These are phyloP conservation scores for Malacosoma neustria DNA, from an alignment of 2,888 invertebrate genomes.

Conservation along the genomic window DNA sequence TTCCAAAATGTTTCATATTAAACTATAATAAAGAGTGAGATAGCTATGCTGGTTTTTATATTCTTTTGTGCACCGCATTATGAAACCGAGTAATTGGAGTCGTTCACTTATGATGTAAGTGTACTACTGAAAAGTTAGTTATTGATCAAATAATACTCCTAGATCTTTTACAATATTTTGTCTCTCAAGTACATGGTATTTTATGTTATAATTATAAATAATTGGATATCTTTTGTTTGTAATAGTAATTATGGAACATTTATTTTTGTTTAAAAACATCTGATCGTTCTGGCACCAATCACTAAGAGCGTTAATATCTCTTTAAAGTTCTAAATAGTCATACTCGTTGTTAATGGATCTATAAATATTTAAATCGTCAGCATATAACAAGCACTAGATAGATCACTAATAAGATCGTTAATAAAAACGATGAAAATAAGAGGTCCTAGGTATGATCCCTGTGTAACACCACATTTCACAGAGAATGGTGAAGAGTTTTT, in stretches of 20 bases:
- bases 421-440: constrained; percentile 9
- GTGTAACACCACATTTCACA: constrained; percentile 8
- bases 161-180: constrained; percentile 1
- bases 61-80: not conserved
- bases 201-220: not conserved
- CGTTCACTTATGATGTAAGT: not conserved
- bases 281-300: constrained; percentile 2
- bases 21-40: not conserved
- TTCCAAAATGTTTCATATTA: not conserved
- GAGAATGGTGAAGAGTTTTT: constrained; percentile 3
- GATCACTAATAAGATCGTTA: constrained; percentile 5
- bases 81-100: not conserved
- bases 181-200: not conserved
- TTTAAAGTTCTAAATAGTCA: constrained; percentile 3
- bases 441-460: constrained; percentile 12
- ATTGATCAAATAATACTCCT: constrained; percentile 1
- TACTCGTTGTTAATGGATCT: not conserved
- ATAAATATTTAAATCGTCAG: constrained; percentile 10
- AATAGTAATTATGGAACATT: constrained; percentile 5
- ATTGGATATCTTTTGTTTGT: constrained; percentile 3
- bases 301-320: not conserved
- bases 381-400: constrained; percentile 6
- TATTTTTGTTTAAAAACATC: constrained; percentile 1
- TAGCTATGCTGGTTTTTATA: not conserved
- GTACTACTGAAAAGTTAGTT: not conserved